Evolutionary conservation across 2,888 invertebrate genomes (phyloP).

Genomic region (Tachina fera): DNA sequence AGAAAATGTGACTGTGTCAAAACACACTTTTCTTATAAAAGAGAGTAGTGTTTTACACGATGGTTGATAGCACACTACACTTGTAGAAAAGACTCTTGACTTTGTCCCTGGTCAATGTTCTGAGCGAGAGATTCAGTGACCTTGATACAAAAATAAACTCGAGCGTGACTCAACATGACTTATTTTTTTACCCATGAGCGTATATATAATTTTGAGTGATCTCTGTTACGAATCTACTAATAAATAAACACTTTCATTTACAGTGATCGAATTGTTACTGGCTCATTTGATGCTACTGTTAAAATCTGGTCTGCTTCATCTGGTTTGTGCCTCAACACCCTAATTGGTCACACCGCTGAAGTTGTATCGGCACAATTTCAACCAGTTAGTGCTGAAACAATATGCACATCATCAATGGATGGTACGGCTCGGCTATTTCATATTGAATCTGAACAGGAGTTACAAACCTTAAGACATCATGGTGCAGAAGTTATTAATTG

Average conservation of each 20-base stretch:
- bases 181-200: no score
- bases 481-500: constrained; percentile 90
- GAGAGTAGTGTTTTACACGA: no score
- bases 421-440: constrained; percentile 89
- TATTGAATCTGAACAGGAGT: constrained; percentile 86
- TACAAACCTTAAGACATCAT: constrained; percentile 87
- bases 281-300: constrained; percentile 91
- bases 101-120: no score
- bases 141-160: no score
- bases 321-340: constrained; percentile 87
- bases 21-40: no score
- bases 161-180: no score
- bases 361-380: constrained; percentile 89
- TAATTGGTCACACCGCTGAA: constrained; percentile 90
- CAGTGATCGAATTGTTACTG: constrained; percentile 89
- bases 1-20: no score
- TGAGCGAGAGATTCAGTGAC: no score
- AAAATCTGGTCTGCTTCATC: constrained; percentile 88
- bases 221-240: no score
- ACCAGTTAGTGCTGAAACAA: constrained; percentile 84
- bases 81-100: no score
- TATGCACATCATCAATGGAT: constrained; percentile 91
- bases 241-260: constrained; percentile 8
- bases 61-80: no score
- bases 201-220: no score